Base-by-base conservation (phyloP, 2,888 invertebrate species). In the Drosophila nr. perissopoda region DNA sequence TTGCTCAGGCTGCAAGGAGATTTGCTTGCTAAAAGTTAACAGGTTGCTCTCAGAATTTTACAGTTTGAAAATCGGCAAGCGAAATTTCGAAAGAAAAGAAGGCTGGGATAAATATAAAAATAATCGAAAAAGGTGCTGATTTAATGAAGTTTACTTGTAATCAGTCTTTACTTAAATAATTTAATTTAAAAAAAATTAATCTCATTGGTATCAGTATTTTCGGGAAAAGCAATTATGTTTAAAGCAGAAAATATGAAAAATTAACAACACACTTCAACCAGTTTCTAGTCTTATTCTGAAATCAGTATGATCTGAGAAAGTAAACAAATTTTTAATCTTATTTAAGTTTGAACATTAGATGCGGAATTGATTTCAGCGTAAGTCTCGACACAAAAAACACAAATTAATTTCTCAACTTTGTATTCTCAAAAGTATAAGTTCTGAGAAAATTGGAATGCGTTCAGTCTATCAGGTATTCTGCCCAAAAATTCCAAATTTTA, bases 21-120 rank as follows among this genome's bases (percentile, higher is more conserved):
- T 29, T 31, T 38, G 53, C 52, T 45, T 48, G 49, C 67, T 68
- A 36, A 69, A 73, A 73, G 73, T 77, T 80, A 84, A 83, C 83
- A 84, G 83, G 82, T 84, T 83, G 75, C 45, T 58, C 62, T n/a
- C 51, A 61, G 59, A 27, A 58, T 53, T 58, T 52, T 58, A 60
- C 52, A 29, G 57, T 49, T 76, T 8, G 3, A 45, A 42, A 8
- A 56, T 2, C 36, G 31, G 27, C 54, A 51, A 31, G 29, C 42
- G 16, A 38, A 25, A 29, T 11, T 52, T 42, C 7, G 18, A 45
- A 16, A 6, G 51, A n/a, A 57, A 38, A 34, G 16, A 16, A 4
- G 42, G 2, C 8, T 65, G 16, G 13, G 31, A 34, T 33, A 16
- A 33, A 51, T 4, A 5, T 7, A 21, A 40, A 34, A 38, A n/a